Base-by-base conservation (phyloP, 1,140 invertebrate species). In the Bombus superbus region DNA sequence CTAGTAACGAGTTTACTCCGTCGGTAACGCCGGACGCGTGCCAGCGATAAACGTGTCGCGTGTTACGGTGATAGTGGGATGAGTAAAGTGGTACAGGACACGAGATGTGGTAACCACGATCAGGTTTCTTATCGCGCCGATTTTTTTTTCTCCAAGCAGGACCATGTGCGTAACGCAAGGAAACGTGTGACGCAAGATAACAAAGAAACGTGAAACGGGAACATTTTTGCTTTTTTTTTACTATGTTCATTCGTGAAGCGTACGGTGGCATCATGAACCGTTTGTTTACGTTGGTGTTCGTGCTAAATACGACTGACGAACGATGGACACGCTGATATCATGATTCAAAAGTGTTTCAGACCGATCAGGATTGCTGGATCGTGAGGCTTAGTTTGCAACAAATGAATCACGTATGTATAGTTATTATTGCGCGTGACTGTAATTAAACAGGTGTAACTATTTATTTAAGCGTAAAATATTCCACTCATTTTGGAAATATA, bases 1-100 rank as follows among this genome's bases (percentile, higher is more conserved):
- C 90, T 90, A 90, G 89, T 91, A 89, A 91, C 87, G 89, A 85
- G 89, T 90, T 90, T 90, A 62, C 90, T 87, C 89, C 72, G 89
- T 90, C 89, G 90, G 90, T 91, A 91, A 91, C 87, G 71, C 90
- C 72, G 89, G 72, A 90, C 89, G 89, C 89, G 86, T 91, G 89
- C 84, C 89, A 88, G 77, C 86, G 78, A 86, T 86, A 88, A 88
- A 86, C 89, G 90, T 90, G 90, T 88, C 90, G 90, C 90, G 87
- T 90, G 89, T 83, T 85, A 77, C 73, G 62, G 79, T 90, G 86
- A 90, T 76, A 85, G 86, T 88, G 89, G 86, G 86, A 88, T 90
- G 89, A 90, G 76, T 76, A 85, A 88, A 90, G 86, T 88, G 86
- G 80, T 74, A 66, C 62, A 80, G 74, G 73, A 87, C 71, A 77